Evolutionary conservation across 2,888 invertebrate genomes (phyloP), one percentile per base, ranked within the genome.

Genomic region (Leptinotarsa peninsularis): DNA sequence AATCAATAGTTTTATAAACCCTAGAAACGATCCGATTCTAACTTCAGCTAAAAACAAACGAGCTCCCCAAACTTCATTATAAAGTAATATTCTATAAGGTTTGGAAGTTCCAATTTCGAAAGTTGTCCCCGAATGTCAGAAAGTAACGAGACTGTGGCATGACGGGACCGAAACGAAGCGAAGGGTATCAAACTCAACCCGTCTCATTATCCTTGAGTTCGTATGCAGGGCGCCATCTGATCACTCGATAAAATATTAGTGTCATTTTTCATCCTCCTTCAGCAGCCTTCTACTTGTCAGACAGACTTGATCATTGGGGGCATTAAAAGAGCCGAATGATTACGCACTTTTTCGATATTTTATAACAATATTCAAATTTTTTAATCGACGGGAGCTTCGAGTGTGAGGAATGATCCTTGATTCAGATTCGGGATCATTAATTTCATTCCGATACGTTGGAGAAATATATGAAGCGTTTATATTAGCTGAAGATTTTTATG

Each of bases 151-250:
- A 80, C 81, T 78, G 81, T 79, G 82, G 81, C 82, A 81, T 82
- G 83, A 83, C 80, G 79, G 76, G 81, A 74, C 79, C 80, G 81
- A 81, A 81, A 80, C 80, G 83, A 82, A 83, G 81, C 81, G 85
- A 85, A 85, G 87, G 86, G 86, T 86, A 86, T 87, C 86, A 86
- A 86, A 86, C 85, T 82, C 84, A 83, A 83, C 84, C 85, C 85
- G 87, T 88, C 88, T 88, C 88, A 88, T 88, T 88, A 88, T 88
- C 88, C 88, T 83, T 83, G 83, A 84, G 86, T 87, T 87, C 87
- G 88, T 88, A 88, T 88, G 88, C 88, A 87, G 85, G 86, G 87
- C 87, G 88, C 88, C 88, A 88, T 88, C 88, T 88, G 88, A 88
- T 88, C 88, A 88, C 87, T 85, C 87, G 88, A 88, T 88, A 88